Evolutionary conservation across 2,797 vertebrate genomes (phyloP).

Genomic region (Xiphophorus birchmanni): DNA sequence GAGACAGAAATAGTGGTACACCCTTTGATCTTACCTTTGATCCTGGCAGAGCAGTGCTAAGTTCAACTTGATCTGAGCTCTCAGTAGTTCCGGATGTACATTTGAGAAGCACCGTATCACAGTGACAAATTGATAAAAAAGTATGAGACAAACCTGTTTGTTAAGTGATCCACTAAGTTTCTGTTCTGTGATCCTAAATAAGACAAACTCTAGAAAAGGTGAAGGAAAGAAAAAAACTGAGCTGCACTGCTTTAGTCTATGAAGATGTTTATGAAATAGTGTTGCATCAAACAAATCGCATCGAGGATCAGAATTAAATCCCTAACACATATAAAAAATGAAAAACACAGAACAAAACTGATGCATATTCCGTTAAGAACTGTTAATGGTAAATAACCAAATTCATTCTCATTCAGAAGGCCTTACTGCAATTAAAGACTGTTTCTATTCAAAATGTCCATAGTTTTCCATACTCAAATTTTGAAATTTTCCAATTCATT

Average conservation of each 20-base stretch:
- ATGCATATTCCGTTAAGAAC: conserved; percentile 9
- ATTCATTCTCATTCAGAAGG: not conserved
- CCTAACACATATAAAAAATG: conserved; percentile 11
- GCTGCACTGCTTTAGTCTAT: conserved; percentile 4
- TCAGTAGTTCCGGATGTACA: conserved; percentile 29
- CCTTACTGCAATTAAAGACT: not conserved
- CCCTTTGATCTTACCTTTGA: conserved; percentile 7
- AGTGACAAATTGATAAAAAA: conserved; percentile 38
- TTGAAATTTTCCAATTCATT: not conserved
- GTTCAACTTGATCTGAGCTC: conserved; percentile 46
- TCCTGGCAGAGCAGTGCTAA: conserved; percentile 27
- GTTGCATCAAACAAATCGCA: conserved; percentile 19
- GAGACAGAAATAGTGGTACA: conserved; percentile 10
- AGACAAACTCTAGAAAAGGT: conserved; percentile 26
- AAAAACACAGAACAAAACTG: conserved; percentile 26
- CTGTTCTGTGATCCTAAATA: conserved; percentile 49
- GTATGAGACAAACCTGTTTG: conserved; percentile 52
- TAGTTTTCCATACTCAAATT: not conserved
- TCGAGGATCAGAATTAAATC: conserved; percentile 19
- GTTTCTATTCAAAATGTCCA: not conserved
- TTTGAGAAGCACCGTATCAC: conserved; percentile 37
- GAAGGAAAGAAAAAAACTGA: conserved; percentile 16
- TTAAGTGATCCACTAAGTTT: conserved; percentile 40
- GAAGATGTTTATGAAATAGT: conserved; percentile 26
- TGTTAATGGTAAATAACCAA: not conserved